A percentile compares a stretch with the other conserved stretches of the same genome.
Evolutionary conservation across 2,888 invertebrate species (phyloP).

Genomic region (Ferrisia virgata): DNA sequence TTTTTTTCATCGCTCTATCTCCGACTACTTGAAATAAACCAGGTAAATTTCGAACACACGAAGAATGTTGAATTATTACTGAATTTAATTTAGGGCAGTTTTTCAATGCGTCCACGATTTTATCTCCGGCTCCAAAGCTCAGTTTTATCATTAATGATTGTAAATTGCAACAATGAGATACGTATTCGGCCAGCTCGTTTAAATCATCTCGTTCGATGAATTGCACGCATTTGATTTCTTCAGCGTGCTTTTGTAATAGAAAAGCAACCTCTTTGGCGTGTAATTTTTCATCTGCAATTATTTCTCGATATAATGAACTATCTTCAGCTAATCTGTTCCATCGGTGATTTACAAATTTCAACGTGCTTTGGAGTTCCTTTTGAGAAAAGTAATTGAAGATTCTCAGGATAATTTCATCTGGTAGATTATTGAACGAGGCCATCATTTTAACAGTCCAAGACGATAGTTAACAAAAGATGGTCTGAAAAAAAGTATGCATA

Average conservation of each 20-base stretch:
- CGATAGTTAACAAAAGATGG: too few relatives aligned
- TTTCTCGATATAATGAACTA: not conserved
- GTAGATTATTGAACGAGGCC: not conserved
- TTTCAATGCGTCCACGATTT: not conserved
- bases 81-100: not conserved
- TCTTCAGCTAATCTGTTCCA: conserved; percentile 30
- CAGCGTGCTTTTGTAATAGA: not conserved
- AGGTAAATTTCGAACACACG: conserved; percentile 13
- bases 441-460: too few relatives aligned
- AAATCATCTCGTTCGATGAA: conserved; percentile 19
- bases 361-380: not conserved
- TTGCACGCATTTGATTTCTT: not conserved
- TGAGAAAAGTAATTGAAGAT: conserved; percentile 18
- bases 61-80: not conserved
- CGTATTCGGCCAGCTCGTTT: not conserved
- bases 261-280: not conserved
- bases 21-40: not conserved
- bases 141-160: conserved; percentile 19
- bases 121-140: conserved; percentile 32
- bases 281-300: not conserved
- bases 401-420: conserved; percentile 20
- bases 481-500: not conserved
- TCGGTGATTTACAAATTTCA: not conserved
- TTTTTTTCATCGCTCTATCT: conserved; percentile 5
- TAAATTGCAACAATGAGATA: conserved; percentile 30